phyloP scores from a whole-genome alignment of 1,140 invertebrate species.

The Planococcus citri region DNA sequence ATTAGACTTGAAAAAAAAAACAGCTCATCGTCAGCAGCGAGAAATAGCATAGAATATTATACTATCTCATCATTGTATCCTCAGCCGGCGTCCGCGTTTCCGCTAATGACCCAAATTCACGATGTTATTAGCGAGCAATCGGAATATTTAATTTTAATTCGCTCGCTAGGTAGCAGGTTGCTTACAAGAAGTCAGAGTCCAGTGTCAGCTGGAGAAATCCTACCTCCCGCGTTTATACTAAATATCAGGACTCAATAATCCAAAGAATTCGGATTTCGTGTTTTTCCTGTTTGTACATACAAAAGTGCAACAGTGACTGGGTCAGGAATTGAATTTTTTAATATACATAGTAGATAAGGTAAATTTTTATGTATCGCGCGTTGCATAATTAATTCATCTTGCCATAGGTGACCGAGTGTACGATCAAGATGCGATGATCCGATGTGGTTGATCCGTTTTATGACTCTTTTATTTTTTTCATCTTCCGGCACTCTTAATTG shows the following conservation, averaged over 20 bases:
- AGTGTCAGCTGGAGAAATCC: no score
- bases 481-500: no score
- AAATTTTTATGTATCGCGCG: no score
- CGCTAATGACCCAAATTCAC: conserved; percentile 2
- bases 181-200: no score
- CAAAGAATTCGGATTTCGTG: not conserved
- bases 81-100: not conserved
- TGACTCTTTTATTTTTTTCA: no score
- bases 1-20: conserved; percentile 5
- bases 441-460: no score
- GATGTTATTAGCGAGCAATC: not conserved
- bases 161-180: not conserved
- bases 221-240: no score
- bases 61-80: not conserved
- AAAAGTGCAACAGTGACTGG: not conserved
- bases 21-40: not conserved
- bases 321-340: not conserved
- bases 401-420: no score
- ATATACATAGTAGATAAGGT: no score
- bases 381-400: no score
- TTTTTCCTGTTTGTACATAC: not conserved
- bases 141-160: not conserved
- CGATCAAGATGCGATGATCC: no score
- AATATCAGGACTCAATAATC: not conserved
- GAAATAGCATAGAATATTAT: not conserved